These are phyloP conservation scores for Coregonus ussuriensis DNA, from an alignment of 2,797 vertebrate species.

Conservation along the genomic window DNA sequence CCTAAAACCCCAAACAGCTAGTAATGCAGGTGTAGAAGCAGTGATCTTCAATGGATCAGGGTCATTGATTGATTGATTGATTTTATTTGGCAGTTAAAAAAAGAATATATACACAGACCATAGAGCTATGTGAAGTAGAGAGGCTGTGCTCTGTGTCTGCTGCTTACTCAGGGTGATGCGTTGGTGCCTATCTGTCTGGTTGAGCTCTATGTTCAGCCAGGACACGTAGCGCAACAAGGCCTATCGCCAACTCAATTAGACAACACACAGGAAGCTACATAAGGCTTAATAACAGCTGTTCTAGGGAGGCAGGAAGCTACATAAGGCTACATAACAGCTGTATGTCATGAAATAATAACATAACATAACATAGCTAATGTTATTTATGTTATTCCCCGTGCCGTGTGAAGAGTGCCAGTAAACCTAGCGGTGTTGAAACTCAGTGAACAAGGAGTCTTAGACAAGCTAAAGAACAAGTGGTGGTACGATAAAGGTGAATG, in stretches of 20 bases:
- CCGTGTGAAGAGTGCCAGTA: constrained; percentile 99
- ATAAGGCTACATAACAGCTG: constrained; percentile 16
- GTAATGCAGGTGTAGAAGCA: no score
- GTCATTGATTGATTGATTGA: background rate
- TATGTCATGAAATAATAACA: constrained; percentile 94
- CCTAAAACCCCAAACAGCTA: no score
- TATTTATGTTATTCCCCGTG: constrained; percentile 99
- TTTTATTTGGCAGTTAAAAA: background rate
- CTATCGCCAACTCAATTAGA: constrained; percentile 83
- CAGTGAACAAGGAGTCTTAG: constrained; percentile 97
- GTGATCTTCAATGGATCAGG: background rate
- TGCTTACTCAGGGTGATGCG: constrained; percentile 89
- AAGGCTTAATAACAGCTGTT: background rate
- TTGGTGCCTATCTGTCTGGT: constrained; percentile 94
- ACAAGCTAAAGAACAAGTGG: constrained; percentile 99
- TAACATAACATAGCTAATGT: constrained; percentile 99
- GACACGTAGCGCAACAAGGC: constrained; percentile 88
- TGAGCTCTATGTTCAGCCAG: constrained; percentile 84
- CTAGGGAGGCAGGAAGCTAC: constrained; percentile 12
- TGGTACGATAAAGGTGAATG: constrained; percentile 90
- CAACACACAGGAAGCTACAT: constrained; percentile 6
- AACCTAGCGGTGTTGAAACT: constrained; percentile 99
- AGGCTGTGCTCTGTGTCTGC: constrained; percentile 66
- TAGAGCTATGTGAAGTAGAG: background rate
- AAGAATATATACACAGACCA: background rate